A percentile compares a stretch with the other conserved stretches of the same genome.
These are phyloP conservation scores for Moxostoma hubbsi DNA, from an alignment of 2,797 vertebrate genomes.

Conservation along the genomic window DNA sequence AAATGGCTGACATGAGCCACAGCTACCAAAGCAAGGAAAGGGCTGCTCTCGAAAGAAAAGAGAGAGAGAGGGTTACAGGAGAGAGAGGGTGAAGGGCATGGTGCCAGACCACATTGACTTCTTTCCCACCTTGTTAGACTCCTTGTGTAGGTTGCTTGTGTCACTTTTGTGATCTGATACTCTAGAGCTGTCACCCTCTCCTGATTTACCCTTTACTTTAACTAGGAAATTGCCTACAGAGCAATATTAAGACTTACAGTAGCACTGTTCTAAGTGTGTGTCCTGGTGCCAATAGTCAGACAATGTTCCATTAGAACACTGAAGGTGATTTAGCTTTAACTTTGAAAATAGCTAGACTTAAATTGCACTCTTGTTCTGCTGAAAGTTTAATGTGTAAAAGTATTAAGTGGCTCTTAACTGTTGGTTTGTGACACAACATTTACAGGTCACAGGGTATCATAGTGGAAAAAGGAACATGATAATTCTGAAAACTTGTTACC, in stretches of 20 bases:
- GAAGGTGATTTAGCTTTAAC: conserved; percentile 24
- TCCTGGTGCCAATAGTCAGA: neutral
- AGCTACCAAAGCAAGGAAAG: conserved; percentile 41
- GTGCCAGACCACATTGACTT: conserved; percentile 29
- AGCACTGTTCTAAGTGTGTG: neutral
- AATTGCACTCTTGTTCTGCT: neutral
- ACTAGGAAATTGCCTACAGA: conserved; percentile 1
- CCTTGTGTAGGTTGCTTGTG: conserved; percentile 8
- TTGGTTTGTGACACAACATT: neutral
- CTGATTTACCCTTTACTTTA: conserved; percentile 27
- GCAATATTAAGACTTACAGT: conserved; percentile 5
- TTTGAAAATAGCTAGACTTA: neutral
- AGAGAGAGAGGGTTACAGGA: neutral
- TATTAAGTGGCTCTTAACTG: too few species aligned
- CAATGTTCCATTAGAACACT: conserved; percentile 17
- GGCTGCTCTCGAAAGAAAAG: conserved; percentile 11
- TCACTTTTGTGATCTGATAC: conserved; percentile 43
- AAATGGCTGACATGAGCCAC: conserved; percentile 52
- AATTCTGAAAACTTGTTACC: too few species aligned
- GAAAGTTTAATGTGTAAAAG: neutral
- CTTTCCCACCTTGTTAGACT: conserved; percentile 12
- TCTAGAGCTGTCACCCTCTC: conserved; percentile 17
- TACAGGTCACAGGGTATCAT: neutral
- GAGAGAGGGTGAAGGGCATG: neutral
- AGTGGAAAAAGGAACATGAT: neutral